These are phyloP conservation scores for Oscheius sp. DNA, from an alignment of 1,140 invertebrate species.

Conservation along the genomic window DNA sequence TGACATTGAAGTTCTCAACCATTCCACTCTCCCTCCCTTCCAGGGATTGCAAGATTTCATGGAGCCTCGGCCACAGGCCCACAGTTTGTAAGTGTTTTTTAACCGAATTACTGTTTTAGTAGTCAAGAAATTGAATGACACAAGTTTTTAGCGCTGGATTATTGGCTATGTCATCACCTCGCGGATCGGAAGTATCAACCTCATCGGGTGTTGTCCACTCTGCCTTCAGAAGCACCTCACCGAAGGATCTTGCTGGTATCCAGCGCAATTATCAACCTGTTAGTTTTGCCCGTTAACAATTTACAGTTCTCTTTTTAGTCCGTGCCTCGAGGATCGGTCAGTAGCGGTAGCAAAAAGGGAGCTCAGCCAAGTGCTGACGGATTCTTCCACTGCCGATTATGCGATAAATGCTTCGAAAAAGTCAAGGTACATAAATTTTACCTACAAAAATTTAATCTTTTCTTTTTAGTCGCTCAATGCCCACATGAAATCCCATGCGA, in stretches of 20 bases:
- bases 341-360: slow-evolving; percentile 49
- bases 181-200: neutral
- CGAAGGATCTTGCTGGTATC: slow-evolving; percentile 6
- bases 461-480: slow-evolving; percentile 53
- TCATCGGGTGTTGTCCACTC: neutral
- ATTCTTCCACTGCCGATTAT: slow-evolving; percentile 60
- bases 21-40: neutral
- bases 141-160: neutral
- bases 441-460: neutral
- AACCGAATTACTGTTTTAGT: neutral
- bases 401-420: slow-evolving; percentile 59
- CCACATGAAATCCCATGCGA: slow-evolving; percentile 60
- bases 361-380: slow-evolving; percentile 60
- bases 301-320: neutral
- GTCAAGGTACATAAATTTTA: slow-evolving; percentile 39
- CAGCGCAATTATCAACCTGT: slow-evolving; percentile 30
- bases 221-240: slow-evolving; percentile 21
- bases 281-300: neutral
- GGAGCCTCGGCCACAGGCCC: slow-evolving; percentile 5
- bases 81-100: slow-evolving; percentile 6
- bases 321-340: slow-evolving; percentile 18
- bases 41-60: neutral
- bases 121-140: too few species aligned
- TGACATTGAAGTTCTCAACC: slow-evolving; percentile 11
- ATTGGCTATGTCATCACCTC: slow-evolving; percentile 14